Base-by-base conservation (phyloP, 2,113 vertebrate genomes). In the Gallinago undulata region DNA sequence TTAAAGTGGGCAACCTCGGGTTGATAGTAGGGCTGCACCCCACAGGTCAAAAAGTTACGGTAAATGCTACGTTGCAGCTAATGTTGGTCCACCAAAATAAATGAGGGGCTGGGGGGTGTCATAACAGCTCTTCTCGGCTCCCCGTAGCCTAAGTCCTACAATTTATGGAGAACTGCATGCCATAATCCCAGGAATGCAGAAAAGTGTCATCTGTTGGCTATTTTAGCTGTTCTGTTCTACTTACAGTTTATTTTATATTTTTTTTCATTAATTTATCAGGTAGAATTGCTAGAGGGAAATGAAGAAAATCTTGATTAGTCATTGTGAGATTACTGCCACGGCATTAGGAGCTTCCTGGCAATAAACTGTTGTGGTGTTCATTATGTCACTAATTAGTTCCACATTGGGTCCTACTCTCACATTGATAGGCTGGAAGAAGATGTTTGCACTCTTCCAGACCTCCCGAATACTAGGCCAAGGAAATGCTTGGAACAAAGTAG, bases 301-400 rank as follows among this genome's bases (percentile, higher is more conserved):
- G 3, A 85, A 43, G 37, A 39, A 67, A 82, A 88, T 69, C 48
- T 56, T 63, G 33, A 57, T 93, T 69, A 90, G 72, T 95, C 62
- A 75, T 25, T 47, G 39, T 39, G 50, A 90, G 63, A 83, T 86
- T 80, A 68, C 67, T 86, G 83, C 76, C 89, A 92, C 21, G 41
- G 89, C 93, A 89, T 76, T 56, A 53, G 67, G 66, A 76, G 51
- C 69, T 72, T 95, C 92, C 82, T 85, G 92, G 63, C 62, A 48
- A 35, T 50, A 70, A 91, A 59, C 39, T 59, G 25, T 16, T 59
- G 66, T 43, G 70, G 66, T 0, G 3, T 64, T 92, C 62, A 28
- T 68, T 33, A 25, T 59, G 89, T 64, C 57, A 76, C 24, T 85
- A 59, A 93, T 73, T 51, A 86, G 48, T 90, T 86, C 50, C 70